Percentiles rank a stretch among this genome's conserved stretches.
phyloP scores from a whole-genome alignment of 1,140 invertebrate genomes.

The Homarus americanus region DNA sequence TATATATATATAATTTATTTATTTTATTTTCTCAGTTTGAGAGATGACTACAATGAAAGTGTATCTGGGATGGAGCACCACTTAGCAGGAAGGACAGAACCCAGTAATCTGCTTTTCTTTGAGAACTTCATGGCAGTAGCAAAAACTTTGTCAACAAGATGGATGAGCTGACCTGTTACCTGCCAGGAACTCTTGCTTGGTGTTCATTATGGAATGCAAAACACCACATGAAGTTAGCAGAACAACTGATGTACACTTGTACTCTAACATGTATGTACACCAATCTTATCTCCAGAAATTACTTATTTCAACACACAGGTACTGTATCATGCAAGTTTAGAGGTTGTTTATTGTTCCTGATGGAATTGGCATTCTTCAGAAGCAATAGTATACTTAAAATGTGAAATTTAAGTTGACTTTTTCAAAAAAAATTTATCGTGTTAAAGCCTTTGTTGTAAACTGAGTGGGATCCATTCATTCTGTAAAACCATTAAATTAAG shows the following conservation, averaged over 20 bases:
- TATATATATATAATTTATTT: too few relatives aligned
- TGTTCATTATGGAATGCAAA: constrained; percentile 88
- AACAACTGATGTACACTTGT: constrained; percentile 94
- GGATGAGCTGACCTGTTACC: constrained; percentile 89
- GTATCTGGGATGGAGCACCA: constrained; percentile 82
- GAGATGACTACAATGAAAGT: constrained; percentile 75
- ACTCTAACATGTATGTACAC: constrained; percentile 97
- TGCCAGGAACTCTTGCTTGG: constrained; percentile 96
- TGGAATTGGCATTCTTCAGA: too few relatives aligned
- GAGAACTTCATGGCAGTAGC: constrained; percentile 91
- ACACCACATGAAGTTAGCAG: constrained; percentile 91
- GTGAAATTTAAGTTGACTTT: too few relatives aligned
- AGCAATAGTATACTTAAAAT: too few relatives aligned
- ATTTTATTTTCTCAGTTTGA: constrained; percentile 67
- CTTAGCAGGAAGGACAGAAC: constrained; percentile 87
- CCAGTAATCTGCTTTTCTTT: constrained; percentile 92
- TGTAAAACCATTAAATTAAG: too few relatives aligned
- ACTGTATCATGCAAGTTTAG: too few relatives aligned
- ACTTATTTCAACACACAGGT: constrained; percentile 94
- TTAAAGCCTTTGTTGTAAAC: too few relatives aligned
- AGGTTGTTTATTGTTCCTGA: too few relatives aligned
- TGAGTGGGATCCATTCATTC: too few relatives aligned
- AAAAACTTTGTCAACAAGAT: constrained; percentile 89
- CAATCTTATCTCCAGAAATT: constrained; percentile 97
- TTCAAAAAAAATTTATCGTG: too few relatives aligned